Conservation (phyloP, 2,888 invertebrate genomes). For the Aricia artaxerxes region DNA sequence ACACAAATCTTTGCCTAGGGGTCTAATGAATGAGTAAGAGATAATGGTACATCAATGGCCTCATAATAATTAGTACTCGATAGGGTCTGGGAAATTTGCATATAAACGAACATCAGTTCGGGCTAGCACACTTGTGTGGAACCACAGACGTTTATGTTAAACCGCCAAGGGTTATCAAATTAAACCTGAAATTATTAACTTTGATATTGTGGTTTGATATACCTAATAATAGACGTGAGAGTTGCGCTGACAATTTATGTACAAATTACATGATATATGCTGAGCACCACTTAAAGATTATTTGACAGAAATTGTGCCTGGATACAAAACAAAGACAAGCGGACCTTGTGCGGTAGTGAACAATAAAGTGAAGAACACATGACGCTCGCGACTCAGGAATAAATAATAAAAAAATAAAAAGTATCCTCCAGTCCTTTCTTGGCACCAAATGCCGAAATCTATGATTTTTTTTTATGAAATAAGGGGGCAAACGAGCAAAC, state of each 20-base stretch:
- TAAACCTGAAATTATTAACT: slow-evolving; percentile 34
- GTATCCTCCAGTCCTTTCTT: no score
- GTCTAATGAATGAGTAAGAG: not conserved
- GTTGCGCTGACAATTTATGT: not conserved
- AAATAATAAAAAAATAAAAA: no score
- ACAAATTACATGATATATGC: no score
- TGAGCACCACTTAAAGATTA: no score
- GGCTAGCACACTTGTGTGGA: slow-evolving; percentile 47
- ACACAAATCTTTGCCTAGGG: not conserved
- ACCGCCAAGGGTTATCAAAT: slow-evolving; percentile 48
- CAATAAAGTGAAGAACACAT: no score
- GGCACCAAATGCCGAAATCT: no score
- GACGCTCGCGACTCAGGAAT: no score
- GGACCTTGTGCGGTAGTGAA: no score
- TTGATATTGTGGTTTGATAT: not conserved
- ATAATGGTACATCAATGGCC: slow-evolving; percentile 31
- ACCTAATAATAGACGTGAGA: not conserved
- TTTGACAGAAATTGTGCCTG: no score
- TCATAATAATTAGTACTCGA: slow-evolving; percentile 36
- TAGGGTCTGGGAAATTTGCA: slow-evolving; percentile 53
- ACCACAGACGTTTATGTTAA: slow-evolving; percentile 41
- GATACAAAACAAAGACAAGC: no score
- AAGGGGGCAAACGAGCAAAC: no score
- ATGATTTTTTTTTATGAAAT: no score
- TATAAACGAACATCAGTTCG: slow-evolving; percentile 59